These are phyloP conservation scores for Fistularia tabacaria DNA, from an alignment of 2,797 vertebrate genomes.

Conservation along the genomic window DNA sequence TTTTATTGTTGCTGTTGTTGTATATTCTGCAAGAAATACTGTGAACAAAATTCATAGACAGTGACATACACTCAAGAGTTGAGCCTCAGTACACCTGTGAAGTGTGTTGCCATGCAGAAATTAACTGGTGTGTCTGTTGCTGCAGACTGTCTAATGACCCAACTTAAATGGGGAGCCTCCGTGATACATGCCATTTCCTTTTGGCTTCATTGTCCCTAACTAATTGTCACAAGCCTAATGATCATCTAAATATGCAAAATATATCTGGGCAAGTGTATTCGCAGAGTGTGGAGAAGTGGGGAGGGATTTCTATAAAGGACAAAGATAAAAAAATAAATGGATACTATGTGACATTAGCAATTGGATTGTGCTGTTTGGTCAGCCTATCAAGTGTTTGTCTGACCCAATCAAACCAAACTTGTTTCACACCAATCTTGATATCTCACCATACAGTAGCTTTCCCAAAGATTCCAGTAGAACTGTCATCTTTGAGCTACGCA, in stretches of 20 bases:
- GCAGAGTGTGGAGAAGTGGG: conserved; percentile 29
- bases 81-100: no score
- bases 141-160: conserved; percentile 65
- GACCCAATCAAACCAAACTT: background rate
- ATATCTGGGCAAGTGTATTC: conserved; percentile 56
- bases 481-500: conserved; percentile 23
- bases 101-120: conserved; percentile 27
- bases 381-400: conserved; percentile 26
- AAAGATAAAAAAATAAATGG: conserved; percentile 1
- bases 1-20: no score
- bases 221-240: conserved; percentile 69
- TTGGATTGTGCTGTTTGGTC: conserved; percentile 28
- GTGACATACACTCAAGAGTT: no score
- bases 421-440: conserved; percentile 21
- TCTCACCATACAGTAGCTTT: conserved; percentile 25
- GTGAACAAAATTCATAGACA: no score
- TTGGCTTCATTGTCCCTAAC: conserved; percentile 64
- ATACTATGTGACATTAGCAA: conserved; percentile 14
- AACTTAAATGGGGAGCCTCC: conserved; percentile 60
- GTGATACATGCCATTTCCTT: conserved; percentile 65
- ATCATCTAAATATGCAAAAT: conserved; percentile 62
- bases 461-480: conserved; percentile 22
- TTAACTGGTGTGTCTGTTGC: conserved; percentile 35
- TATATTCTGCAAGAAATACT: no score
- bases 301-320: conserved; percentile 29